A percentile compares a stretch with the other conserved stretches of the same genome.
Evolutionary conservation across 2,797 vertebrate species (phyloP).

Genomic region (Gallinago stenura): DNA sequence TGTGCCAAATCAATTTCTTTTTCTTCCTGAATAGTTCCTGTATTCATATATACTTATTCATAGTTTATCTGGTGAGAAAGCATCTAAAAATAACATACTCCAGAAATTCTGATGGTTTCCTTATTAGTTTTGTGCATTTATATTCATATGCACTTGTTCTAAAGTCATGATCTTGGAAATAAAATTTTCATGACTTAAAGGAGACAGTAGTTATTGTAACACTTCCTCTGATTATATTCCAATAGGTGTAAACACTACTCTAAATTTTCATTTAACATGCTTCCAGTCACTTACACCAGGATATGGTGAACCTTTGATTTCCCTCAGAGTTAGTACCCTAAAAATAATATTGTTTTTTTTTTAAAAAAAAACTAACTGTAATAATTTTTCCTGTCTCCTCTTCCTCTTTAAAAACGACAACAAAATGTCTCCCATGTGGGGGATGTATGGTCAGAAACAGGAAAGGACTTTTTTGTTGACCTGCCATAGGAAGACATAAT

Average conservation of each 20-base stretch:
- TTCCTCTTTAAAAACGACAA: neutral
- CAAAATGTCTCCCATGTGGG: neutral
- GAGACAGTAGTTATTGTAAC: neutral
- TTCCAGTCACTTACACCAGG: neutral
- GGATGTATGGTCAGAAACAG: neutral
- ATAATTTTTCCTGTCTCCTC: neutral
- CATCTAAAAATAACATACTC: neutral
- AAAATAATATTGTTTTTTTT: neutral
- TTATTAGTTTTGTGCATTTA: neutral
- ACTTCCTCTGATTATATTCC: neutral
- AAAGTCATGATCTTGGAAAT: neutral
- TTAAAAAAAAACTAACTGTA: neutral
- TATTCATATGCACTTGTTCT: neutral
- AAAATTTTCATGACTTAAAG: neutral
- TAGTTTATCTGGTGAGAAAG: neutral
- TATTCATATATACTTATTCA: neutral
- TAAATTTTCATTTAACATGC: slow-evolving; percentile 3
- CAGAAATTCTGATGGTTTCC: neutral
- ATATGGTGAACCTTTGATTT: neutral
- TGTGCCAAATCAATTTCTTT: neutral
- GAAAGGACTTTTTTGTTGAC: neutral
- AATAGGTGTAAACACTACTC: neutral
- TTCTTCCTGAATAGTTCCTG: neutral
- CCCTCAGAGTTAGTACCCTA: neutral
- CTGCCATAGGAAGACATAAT: neutral